Conservation (phyloP, 1,140 invertebrate species). For the Nilaparvata lugens region DNA sequence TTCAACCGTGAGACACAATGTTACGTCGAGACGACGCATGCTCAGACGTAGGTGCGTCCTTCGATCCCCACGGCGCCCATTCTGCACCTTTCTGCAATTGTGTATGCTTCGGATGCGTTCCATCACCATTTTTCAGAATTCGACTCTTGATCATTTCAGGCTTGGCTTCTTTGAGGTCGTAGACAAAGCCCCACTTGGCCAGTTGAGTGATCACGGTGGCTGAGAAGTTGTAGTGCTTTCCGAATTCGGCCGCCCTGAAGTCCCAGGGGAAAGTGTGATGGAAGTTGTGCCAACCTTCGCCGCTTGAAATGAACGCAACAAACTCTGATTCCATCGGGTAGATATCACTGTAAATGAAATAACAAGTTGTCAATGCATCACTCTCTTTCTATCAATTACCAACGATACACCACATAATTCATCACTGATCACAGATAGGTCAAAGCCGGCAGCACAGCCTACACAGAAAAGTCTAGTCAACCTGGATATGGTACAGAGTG, state of each 20-base stretch:
- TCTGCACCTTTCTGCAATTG: neutral
- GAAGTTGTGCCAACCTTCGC: constrained; percentile 73
- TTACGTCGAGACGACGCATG: no score
- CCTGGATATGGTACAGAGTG: no score
- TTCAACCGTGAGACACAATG: no score
- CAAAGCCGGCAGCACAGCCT: no score
- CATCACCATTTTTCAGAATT: constrained; percentile 43
- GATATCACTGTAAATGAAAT: constrained; percentile 44
- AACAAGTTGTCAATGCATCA: no score
- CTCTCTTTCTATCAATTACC: no score
- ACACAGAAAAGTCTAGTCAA: no score
- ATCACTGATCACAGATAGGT: no score
- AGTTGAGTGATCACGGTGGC: constrained; percentile 41
- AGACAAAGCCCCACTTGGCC: constrained; percentile 44
- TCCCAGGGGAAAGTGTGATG: constrained; percentile 71
- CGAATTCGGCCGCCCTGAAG: constrained; percentile 59
- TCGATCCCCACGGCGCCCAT: no score
- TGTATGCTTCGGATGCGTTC: constrained; percentile 30
- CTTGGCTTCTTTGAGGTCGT: constrained; percentile 48
- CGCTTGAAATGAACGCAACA: constrained; percentile 45
- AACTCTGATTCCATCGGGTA: constrained; percentile 50
- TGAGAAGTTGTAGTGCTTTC: constrained; percentile 38
- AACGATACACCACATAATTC: no score
- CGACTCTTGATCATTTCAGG: constrained; percentile 36
- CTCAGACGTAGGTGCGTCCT: no score